A percentile compares a stretch with the other conserved stretches of the same genome.
These are phyloP conservation scores for Botrylloides violaceus DNA, from an alignment of 23 tunicate genomes.

Conservation along the genomic window DNA sequence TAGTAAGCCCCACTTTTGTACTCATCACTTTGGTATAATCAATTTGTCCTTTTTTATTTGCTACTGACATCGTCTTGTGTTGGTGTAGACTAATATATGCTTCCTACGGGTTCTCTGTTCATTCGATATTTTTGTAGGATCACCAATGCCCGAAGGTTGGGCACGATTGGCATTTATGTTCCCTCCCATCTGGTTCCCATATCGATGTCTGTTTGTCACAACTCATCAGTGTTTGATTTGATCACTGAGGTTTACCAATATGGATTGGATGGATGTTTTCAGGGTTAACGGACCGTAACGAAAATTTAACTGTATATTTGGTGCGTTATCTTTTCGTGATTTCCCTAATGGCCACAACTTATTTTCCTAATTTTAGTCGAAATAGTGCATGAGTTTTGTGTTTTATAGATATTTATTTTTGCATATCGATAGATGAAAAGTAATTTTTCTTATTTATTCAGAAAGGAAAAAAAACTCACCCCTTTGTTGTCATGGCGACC, in stretches of 20 bases:
- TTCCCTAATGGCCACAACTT: not conserved
- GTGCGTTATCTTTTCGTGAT: not conserved
- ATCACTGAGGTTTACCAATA: too few species aligned
- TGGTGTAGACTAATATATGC: not conserved
- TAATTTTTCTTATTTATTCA: conserved; percentile 33
- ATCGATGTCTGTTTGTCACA: too few species aligned
- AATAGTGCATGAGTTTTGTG: conserved; percentile 33
- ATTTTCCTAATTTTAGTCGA: conserved; percentile 18
- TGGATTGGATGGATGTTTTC: not conserved
- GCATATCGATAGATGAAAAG: conserved; percentile 25
- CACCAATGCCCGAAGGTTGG: not conserved
- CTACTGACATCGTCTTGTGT: not conserved
- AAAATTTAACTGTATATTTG: not conserved
- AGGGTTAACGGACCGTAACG: not conserved
- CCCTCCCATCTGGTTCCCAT: too few species aligned
- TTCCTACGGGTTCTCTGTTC: not conserved
- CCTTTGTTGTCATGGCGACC: not conserved
- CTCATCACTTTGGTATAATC: not conserved
- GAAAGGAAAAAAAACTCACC: not conserved
- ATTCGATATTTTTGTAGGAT: not conserved
- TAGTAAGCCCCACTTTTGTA: not conserved
- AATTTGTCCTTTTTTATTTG: not conserved
- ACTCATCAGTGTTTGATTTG: too few species aligned
- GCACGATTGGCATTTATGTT: too few species aligned
- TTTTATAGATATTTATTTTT: conserved; percentile 34